Conservation (phyloP, 2,888 invertebrate species). For the Drosophila dives region DNA sequence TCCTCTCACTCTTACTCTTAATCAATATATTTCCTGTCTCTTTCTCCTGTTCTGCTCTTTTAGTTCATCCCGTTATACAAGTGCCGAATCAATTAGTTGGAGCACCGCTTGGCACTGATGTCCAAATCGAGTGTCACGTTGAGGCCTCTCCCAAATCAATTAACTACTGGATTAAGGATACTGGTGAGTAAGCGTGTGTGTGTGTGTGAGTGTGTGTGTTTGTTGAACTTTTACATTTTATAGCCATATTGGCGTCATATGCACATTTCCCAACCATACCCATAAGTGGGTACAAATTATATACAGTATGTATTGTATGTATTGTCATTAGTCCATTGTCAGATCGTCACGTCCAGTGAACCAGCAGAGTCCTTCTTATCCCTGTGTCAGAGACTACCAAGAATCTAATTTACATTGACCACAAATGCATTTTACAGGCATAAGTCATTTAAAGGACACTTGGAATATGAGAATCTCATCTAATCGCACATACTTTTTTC, state of each 20-base stretch:
- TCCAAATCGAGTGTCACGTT: conserved; percentile 94
- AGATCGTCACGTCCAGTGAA: conserved; percentile 55
- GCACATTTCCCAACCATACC: conserved; percentile 28
- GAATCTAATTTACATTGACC: conserved; percentile 45
- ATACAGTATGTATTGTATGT: conserved; percentile 19
- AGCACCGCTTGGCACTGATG: conserved; percentile 94
- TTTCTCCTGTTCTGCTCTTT: conserved; percentile 44
- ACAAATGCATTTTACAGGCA: conserved; percentile 11
- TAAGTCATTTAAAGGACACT: background rate
- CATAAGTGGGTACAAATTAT: background rate
- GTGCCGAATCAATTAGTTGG: conserved; percentile 97
- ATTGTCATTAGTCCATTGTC: conserved; percentile 73
- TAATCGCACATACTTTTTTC: background rate
- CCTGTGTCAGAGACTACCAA: conserved; percentile 39
- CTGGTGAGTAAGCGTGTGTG: conserved; percentile 87
- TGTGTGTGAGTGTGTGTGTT: conserved; percentile 8
- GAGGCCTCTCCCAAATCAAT: conserved; percentile 96
- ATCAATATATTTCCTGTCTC: conserved; percentile 36
- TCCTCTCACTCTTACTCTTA: background rate
- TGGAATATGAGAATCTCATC: background rate
- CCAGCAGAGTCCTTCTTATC: conserved; percentile 16
- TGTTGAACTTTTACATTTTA: conserved; percentile 74
- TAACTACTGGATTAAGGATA: conserved; percentile 95
- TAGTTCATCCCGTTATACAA: conserved; percentile 96
- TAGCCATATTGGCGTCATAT: conserved; percentile 64